Base-by-base conservation (phyloP, 2,113 vertebrate genomes). In the Geothlypis trichas region DNA sequence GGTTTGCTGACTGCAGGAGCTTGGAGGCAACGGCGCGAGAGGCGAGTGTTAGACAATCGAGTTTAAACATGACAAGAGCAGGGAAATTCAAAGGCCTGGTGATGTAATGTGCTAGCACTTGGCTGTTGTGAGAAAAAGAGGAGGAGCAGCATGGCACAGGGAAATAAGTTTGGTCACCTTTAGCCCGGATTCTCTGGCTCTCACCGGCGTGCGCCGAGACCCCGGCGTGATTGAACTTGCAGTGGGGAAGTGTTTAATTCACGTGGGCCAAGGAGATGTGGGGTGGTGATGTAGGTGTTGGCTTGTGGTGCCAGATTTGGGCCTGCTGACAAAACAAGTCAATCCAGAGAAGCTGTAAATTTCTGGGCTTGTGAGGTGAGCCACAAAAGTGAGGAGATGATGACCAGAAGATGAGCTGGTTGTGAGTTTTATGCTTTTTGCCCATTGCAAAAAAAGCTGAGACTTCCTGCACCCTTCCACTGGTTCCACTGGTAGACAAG, bases 21-120 rank as follows among this genome's bases (percentile, higher is more conserved):
- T 97, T 89, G 74, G 88, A 97, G 92, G 88, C 95, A 87, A 95
- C 28, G 7, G 41, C 22, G 55, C 65, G 51, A 96, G 96, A 96
- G 91, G 97, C 93, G 81, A 97, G 96, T 96, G 97, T 97, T 97
- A 98, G 98, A 97, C 93, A 97, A 95, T 96, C 33, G 15, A 92
- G 79, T 89, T 96, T 90, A 55, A 87, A 94, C 96, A 97, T 92
- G 95, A 97, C 94, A 96, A 89, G 94, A 96, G 94, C 95, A 94
- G 95, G 89, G 96, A 96, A 96, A 97, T 97, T 98, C 95, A 96
- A 98, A 98, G 65, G 75, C 68, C 55, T 75, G 89, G 85, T 96
- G 88, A 95, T 93, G 95, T 95, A 95, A 95, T 90, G 68, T 95
- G 89, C 76, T 96, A 94, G 49, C 87, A 92, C 87, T 93, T 92